Conservation (phyloP, 2,797 vertebrate genomes). For the Tolypeutes matacus region DNA sequence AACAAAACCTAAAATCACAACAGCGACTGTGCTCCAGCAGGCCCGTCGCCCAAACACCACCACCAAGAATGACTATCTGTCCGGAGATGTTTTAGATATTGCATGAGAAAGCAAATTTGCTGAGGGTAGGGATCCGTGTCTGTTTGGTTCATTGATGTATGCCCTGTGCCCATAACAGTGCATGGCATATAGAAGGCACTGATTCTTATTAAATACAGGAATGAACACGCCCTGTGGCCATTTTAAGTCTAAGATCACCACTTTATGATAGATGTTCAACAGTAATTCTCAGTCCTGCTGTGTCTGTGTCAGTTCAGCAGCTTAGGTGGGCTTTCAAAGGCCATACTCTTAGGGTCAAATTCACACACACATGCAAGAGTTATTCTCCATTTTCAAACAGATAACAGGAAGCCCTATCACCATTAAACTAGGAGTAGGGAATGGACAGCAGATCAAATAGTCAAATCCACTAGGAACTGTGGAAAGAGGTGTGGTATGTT, state of each 20-base stretch:
- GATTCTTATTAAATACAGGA: neutral
- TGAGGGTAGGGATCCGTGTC: neutral
- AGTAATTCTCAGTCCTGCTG: neutral
- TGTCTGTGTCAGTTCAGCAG: neutral
- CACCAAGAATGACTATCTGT: neutral
- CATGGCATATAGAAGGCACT: neutral
- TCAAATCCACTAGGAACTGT: neutral
- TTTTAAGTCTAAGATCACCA: neutral
- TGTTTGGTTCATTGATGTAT: neutral
- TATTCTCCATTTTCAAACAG: neutral
- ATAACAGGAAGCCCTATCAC: neutral
- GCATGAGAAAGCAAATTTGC: neutral
- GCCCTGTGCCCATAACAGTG: neutral
- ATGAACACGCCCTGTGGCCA: neutral
- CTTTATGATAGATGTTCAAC: neutral
- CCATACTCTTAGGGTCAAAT: neutral
- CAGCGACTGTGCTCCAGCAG: conserved; percentile 83
- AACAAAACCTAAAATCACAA: conserved; percentile 86
- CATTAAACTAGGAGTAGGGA: neutral
- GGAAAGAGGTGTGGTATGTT: neutral
- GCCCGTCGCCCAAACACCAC: conserved; percentile 73
- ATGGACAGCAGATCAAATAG: neutral
- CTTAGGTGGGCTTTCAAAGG: neutral
- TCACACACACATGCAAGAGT: neutral
- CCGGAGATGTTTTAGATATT: neutral